Conservation (phyloP, 2,888 invertebrate species). For the Melanostoma scalare region DNA sequence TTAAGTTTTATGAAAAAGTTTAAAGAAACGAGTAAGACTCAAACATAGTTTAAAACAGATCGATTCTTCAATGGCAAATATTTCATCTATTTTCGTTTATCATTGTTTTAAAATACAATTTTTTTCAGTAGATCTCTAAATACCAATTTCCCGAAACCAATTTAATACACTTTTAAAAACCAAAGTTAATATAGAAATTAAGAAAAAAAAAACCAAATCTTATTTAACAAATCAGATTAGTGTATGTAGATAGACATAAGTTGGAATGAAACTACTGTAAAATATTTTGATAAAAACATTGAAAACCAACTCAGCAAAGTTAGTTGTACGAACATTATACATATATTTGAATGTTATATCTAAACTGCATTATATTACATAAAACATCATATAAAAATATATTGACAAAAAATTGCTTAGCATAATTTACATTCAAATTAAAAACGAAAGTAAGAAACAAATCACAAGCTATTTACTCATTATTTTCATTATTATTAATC, state of each 20-base stretch:
- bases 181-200: constrained; percentile 6
- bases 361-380: constrained; percentile 39
- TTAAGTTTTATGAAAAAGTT: too few species aligned
- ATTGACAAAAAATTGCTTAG: constrained; percentile 65
- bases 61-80: too few species aligned
- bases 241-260: constrained; percentile 62
- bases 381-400: constrained; percentile 25
- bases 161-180: background rate
- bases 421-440: constrained; percentile 56
- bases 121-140: too few species aligned
- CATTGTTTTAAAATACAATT: too few species aligned
- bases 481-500: constrained; percentile 19
- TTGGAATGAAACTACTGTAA: constrained; percentile 69
- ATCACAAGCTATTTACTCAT: constrained; percentile 40
- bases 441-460: constrained; percentile 14
- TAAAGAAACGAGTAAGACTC: too few species aligned
- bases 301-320: constrained; percentile 31
- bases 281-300: constrained; percentile 69
- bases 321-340: constrained; percentile 53
- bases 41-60: too few species aligned
- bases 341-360: constrained; percentile 69
- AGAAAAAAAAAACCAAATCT: constrained; percentile 28
- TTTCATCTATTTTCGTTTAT: too few species aligned
- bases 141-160: too few species aligned
- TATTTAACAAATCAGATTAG: constrained; percentile 25